phyloP scores from a whole-genome alignment of 2,888 invertebrate species.

The Marasmarcha lunaedactyla region DNA sequence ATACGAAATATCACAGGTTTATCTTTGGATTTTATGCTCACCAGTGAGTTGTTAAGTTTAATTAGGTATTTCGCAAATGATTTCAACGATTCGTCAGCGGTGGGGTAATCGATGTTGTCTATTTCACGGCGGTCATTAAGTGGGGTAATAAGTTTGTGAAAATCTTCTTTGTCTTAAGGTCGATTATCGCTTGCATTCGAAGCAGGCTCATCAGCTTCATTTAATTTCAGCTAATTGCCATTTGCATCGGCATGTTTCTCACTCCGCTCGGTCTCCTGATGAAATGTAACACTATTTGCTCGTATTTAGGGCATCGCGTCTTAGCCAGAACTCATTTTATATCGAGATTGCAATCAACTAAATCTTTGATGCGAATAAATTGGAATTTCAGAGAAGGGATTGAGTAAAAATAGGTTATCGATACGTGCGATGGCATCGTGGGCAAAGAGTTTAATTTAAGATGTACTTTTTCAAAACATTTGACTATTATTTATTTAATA shows the following conservation, averaged over 20 bases:
- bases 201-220: slow-evolving; percentile 31
- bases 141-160: not conserved
- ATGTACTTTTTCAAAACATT: too few relatives aligned
- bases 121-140: not conserved
- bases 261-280: slow-evolving; percentile 18
- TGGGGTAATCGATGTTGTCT: not conserved
- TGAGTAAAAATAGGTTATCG: not conserved
- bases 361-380: slow-evolving; percentile 26
- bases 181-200: not conserved
- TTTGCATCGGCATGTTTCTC: slow-evolving; percentile 23
- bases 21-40: too few relatives aligned
- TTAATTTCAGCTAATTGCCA: slow-evolving; percentile 50
- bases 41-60: not conserved
- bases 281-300: slow-evolving; percentile 32
- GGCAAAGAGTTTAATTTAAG: too few relatives aligned
- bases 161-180: not conserved
- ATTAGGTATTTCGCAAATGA: not conserved
- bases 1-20: not conserved
- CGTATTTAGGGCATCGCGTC: slow-evolving; percentile 24
- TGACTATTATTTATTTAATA: too few relatives aligned
- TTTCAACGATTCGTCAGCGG: not conserved
- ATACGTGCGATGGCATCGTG: not conserved
- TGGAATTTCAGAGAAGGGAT: slow-evolving; percentile 12
- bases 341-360: slow-evolving; percentile 35
- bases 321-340: slow-evolving; percentile 20